Base-by-base conservation (phyloP, 2,113 vertebrate species). In the Typhlomys cinereus region DNA sequence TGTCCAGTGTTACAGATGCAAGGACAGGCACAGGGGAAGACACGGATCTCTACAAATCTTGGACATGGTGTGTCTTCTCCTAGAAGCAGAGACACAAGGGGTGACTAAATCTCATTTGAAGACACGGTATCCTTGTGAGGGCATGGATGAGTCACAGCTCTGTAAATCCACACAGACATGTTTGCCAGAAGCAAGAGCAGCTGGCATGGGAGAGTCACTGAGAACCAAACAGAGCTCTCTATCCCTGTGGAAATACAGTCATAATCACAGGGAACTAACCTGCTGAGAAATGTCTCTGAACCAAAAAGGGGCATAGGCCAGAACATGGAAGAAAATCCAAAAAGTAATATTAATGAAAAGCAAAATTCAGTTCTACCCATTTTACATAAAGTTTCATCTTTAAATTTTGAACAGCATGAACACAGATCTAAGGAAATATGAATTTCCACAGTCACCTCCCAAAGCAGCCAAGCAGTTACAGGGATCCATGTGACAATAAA, bases 21-120 rank as follows among this genome's bases (percentile, higher is more conserved):
- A 82, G 34, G 54, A 64, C 62, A 88, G 39, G 4, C 4, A 73
- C 29, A 46, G 61, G 18, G 76, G 57, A 70, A 92, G 29, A 76
- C 9, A 83, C 0, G 85, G 54, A 82, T 18, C 44, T 94, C 64
- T 54, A 71, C 61, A 92, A 82, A 91, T 95, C 48, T 81, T 85
- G 73, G 71, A 64, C 12, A 92, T 46, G 46, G 44, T 12, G 8
- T 79, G 1, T 83, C 71, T 82, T 91, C 61, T 89, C 34, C 44
- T 91, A 41, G 50, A 88, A 71, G 70, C 90, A 84, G 18, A 88
- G 83, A 66, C 20, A 44, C 54, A 83, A 64, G 59, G 31, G 29
- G n/a, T 46, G 13, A 91, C 48, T 84, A 87, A 91, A n/a, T 94
- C 23, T n/a, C 27, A 52, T 80, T 85, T 89, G 70, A 34, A 92